Conservation (phyloP, 2,797 vertebrate species). For the Danionella dracula region DNA sequence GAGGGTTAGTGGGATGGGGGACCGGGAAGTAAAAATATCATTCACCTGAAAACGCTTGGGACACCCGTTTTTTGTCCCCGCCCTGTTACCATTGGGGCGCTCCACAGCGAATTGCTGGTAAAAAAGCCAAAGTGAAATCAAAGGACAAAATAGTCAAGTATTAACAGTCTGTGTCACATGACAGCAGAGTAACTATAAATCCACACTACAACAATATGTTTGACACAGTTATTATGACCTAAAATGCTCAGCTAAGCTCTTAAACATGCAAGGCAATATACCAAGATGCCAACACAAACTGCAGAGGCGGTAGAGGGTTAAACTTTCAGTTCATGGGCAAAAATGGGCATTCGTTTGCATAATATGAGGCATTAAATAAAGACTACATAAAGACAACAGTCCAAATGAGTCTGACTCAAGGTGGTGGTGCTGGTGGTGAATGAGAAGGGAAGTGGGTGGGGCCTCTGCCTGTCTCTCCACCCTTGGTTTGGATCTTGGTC, state of each 20-base stretch:
- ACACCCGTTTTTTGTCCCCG: constrained; percentile 58
- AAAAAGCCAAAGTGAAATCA: constrained; percentile 50
- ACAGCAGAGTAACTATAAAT: constrained; percentile 21
- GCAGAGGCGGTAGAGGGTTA: constrained; percentile 54
- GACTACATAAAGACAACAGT: constrained; percentile 1
- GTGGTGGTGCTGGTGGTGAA: constrained; percentile 38
- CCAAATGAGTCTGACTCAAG: constrained; percentile 16
- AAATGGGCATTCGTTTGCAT: constrained; percentile 14
- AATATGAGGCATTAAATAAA: not conserved
- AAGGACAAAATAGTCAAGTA: constrained; percentile 33
- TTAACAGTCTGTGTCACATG: constrained; percentile 21
- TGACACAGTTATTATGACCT: constrained; percentile 7
- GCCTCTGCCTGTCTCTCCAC: constrained; percentile 32
- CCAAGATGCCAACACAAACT: constrained; percentile 41
- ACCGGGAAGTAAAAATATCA: constrained; percentile 51
- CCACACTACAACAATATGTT: constrained; percentile 13
- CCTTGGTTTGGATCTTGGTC: constrained; percentile 44
- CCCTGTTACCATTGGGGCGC: constrained; percentile 55
- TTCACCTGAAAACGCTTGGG: constrained; percentile 59
- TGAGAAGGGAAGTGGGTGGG: constrained; percentile 34
- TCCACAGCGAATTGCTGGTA: constrained; percentile 54
- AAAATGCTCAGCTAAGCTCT: constrained; percentile 1
- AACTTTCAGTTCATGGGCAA: constrained; percentile 38
- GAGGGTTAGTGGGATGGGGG: constrained; percentile 49
- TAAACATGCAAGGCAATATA: constrained; percentile 41